These are phyloP conservation scores for Eudyptes chrysolophus DNA, from an alignment of 2,113 vertebrate genomes.

Conservation along the genomic window DNA sequence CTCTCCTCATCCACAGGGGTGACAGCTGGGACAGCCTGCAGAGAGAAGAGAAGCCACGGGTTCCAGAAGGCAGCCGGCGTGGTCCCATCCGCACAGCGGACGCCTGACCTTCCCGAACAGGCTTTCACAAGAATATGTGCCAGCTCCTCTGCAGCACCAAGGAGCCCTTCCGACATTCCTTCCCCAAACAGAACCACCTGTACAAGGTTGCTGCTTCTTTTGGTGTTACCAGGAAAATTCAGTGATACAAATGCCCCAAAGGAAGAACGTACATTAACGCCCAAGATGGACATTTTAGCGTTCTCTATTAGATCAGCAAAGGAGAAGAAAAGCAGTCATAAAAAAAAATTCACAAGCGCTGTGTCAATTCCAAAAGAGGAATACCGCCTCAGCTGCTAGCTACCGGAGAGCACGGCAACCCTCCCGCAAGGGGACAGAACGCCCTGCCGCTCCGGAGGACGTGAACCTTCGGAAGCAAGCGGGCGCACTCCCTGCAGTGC, in stretches of 20 bases:
- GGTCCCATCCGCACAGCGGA: fast-evolving
- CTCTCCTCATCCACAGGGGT: slow-evolving; percentile 98
- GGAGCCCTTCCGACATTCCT: neutral
- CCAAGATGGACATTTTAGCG: fast-evolving
- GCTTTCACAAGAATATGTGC: neutral
- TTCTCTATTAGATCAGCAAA: neutral
- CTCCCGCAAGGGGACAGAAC: neutral
- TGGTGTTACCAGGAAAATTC: neutral
- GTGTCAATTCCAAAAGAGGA: neutral
- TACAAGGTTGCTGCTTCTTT: neutral
- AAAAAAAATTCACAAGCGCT: neutral
- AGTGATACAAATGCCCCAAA: neutral
- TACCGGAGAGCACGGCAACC: neutral
- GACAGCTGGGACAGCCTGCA: slow-evolving; percentile 88
- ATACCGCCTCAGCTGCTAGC: neutral
- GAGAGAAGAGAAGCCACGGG: slow-evolving; percentile 18
- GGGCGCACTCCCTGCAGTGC: fast-evolving
- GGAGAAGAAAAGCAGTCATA: neutral
- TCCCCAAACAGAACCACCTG: neutral
- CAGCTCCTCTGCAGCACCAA: neutral
- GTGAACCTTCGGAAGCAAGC: neutral
- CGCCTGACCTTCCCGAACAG: neutral
- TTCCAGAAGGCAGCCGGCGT: neutral
- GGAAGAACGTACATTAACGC: fast-evolving
- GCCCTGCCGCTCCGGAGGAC: fast-evolving